These are phyloP conservation scores for Dendrolimus houi DNA, from an alignment of 2,888 invertebrate genomes.

Conservation along the genomic window DNA sequence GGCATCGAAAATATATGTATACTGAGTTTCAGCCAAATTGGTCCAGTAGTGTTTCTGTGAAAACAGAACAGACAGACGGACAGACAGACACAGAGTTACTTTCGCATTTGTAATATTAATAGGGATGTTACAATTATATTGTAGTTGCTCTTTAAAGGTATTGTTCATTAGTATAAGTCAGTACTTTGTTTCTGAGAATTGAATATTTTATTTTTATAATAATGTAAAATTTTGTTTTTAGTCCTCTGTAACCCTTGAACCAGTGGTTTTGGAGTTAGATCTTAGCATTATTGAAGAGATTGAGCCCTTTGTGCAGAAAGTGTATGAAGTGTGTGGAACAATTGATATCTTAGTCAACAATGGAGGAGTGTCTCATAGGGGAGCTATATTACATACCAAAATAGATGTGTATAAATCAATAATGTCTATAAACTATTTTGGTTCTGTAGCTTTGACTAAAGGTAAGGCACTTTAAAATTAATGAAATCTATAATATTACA, in stretches of 20 bases:
- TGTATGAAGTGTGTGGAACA: conserved; percentile 81
- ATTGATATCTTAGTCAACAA: conserved; percentile 96
- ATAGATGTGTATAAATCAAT: conserved; percentile 89
- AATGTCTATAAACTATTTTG: conserved; percentile 97
- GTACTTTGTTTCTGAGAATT: too few relatives aligned
- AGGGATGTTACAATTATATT: too few relatives aligned
- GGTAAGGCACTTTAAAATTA: conserved; percentile 64
- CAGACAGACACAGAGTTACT: too few relatives aligned
- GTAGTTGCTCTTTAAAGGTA: too few relatives aligned
- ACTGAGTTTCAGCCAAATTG: too few relatives aligned
- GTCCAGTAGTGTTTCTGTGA: too few relatives aligned
- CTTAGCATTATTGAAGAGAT: conserved; percentile 82
- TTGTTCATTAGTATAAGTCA: too few relatives aligned
- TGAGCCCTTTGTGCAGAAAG: conserved; percentile 78
- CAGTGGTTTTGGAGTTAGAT: conserved; percentile 85
- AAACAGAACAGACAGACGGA: too few relatives aligned
- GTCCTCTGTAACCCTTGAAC: conserved; percentile 76
- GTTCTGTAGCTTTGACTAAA: conserved; percentile 93
- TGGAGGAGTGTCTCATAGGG: conserved; percentile 91
- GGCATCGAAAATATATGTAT: too few relatives aligned
- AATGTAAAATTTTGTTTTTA: conserved; percentile 17
- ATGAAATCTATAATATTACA: background rate
- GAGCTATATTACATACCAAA: conserved; percentile 83
- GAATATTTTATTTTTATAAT: conserved; percentile 5
- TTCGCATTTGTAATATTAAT: too few relatives aligned